Base-by-base conservation (phyloP, 2,797 vertebrate species). In the Clamator glandarius region DNA sequence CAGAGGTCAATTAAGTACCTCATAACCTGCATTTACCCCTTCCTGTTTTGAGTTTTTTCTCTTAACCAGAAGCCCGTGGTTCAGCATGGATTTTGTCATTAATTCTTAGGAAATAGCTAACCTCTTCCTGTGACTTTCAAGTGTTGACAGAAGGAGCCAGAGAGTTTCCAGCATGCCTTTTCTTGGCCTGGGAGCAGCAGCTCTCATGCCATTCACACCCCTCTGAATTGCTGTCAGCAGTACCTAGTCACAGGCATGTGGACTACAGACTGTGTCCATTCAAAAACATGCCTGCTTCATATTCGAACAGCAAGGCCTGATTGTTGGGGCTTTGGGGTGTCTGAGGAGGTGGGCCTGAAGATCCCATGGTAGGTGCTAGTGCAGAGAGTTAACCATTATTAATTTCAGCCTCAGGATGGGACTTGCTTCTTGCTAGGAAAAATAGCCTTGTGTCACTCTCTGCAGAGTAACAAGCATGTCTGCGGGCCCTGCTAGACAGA, bases 81-180 rank as follows among this genome's bases (percentile, higher is more conserved):
- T 86, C 84, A 86, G 59, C 50, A 26, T 2, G 35, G 68, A 42
- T 72, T 72, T 80, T 90, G 36, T 44, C 68, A 46, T 62, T 78
- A 55, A 31, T 76, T 91, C 69, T 84, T 86, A 82, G 55, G 69
- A 91, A 90, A 88, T 33, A 86, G 48, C 68, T 82, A 42, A 51
- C 26, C 14, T 70, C 80, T 67, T 61, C 68, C 85, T 87, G 66
- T 76, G 46, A 52, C 41, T 82, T 75, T 59, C n/a, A 51, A 70
- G 74, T 67, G 80, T 42, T 93, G 87, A 93, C 89, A 90, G 91
- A 88, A 92, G 58, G 75, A 93, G 57, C 15, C 83, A 25, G 57
- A 90, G 46, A 59, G 75, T 90, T 93, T 94, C 75, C 89, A 95
- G 58, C 48, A 33, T 31, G 57, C 86, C 76, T 80, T 44, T 41